Evolutionary conservation across 2,888 invertebrate genomes (phyloP).

Genomic region (Coremacera marginata): DNA sequence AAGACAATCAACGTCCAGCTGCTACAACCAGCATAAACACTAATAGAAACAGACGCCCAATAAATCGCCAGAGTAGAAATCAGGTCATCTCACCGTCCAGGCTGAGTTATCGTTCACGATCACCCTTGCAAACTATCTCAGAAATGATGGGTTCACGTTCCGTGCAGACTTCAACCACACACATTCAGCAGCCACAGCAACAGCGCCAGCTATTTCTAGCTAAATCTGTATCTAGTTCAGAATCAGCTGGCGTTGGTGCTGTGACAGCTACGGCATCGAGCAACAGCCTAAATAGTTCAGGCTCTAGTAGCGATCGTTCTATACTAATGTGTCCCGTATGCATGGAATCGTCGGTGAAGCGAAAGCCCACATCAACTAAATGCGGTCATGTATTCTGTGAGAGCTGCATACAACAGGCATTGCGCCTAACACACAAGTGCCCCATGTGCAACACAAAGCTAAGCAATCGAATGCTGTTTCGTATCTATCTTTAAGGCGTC

Average conservation of each 20-base stretch:
- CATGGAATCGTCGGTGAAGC: slow-evolving; percentile 51
- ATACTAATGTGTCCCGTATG: slow-evolving; percentile 59
- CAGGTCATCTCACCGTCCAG: background rate
- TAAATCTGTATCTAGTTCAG: background rate
- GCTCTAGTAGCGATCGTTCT: background rate
- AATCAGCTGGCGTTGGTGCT: background rate
- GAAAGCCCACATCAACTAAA: slow-evolving; percentile 55
- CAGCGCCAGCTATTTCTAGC: background rate
- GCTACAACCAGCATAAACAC: background rate
- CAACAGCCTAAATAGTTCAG: background rate
- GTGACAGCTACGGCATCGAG: background rate
- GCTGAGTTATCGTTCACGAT: background rate
- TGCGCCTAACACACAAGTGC: slow-evolving; percentile 52
- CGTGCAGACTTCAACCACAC: slow-evolving; percentile 16
- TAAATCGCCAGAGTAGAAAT: background rate
- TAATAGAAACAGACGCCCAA: background rate
- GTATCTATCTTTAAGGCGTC: slow-evolving; percentile 52
- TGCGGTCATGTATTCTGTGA: slow-evolving; percentile 61
- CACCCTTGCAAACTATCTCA: background rate
- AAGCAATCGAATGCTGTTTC: slow-evolving; percentile 44
- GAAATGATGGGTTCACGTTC: background rate
- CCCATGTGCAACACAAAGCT: slow-evolving; percentile 59
- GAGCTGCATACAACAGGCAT: slow-evolving; percentile 50
- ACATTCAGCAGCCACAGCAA: slow-evolving; percentile 7
- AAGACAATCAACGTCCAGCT: background rate